These are phyloP conservation scores for Dendrolimus kikuchii DNA, from an alignment of 1,140 invertebrate genomes.

Conservation along the genomic window DNA sequence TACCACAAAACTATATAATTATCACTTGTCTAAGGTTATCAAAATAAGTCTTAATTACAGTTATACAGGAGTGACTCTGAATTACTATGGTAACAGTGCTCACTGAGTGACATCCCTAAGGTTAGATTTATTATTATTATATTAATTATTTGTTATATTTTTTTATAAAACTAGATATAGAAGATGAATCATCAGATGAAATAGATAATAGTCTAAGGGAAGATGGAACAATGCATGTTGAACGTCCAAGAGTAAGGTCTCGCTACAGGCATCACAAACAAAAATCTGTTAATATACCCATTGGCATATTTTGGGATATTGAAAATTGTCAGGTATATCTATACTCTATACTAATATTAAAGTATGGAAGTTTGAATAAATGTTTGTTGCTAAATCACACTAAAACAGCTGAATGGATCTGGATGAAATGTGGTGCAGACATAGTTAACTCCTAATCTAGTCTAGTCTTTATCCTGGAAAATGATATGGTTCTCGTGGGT, in stretches of 20 bases:
- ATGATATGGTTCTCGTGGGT: too few species aligned
- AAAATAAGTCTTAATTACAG: too few species aligned
- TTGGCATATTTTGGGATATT: constrained; percentile 96
- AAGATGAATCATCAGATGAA: constrained; percentile 62
- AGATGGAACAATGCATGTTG: constrained; percentile 32
- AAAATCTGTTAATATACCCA: constrained; percentile 66
- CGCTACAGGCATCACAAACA: constrained; percentile 52
- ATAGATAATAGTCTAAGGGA: constrained; percentile 31
- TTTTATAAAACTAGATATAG: constrained; percentile 36
- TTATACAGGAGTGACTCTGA: too few species aligned
- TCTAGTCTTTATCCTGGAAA: too few species aligned
- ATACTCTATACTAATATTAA: not conserved
- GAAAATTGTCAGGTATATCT: constrained; percentile 83
- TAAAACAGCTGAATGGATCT: too few species aligned
- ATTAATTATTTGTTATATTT: not conserved
- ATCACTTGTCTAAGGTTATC: too few species aligned
- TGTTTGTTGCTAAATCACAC: constrained; percentile 4
- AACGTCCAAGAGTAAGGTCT: constrained; percentile 49
- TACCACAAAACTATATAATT: too few species aligned
- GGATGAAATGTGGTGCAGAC: too few species aligned
- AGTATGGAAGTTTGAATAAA: not conserved
- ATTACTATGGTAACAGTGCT: too few species aligned
- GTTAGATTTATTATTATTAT: too few species aligned
- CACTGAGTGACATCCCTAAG: too few species aligned
- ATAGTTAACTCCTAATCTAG: too few species aligned